phyloP scores from a whole-genome alignment of 2,113 vertebrate species.

The Brienomyrus brachyistius region DNA sequence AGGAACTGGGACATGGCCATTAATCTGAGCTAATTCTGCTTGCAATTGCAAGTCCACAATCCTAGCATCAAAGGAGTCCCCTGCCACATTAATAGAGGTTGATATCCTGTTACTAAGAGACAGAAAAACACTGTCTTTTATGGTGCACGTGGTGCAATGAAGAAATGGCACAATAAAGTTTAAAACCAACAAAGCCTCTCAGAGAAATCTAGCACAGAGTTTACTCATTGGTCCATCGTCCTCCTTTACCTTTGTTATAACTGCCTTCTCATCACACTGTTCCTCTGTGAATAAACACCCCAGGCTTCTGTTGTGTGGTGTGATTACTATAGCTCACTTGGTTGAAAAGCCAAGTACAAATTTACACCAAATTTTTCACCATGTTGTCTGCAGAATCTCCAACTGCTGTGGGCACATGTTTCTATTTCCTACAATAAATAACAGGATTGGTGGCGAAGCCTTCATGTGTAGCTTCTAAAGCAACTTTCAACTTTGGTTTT shows the following conservation, averaged over 20 bases:
- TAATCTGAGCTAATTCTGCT: constrained; percentile 58
- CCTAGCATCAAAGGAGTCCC: constrained; percentile 69
- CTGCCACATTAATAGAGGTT: constrained; percentile 73
- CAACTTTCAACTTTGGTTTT: not conserved
- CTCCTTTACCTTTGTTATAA: not conserved
- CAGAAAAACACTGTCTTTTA: not conserved
- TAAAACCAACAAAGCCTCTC: not conserved
- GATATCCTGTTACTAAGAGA: constrained; percentile 64
- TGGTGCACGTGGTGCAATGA: not conserved
- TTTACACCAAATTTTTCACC: not conserved
- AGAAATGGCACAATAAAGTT: not conserved
- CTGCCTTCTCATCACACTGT: not conserved
- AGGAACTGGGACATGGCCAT: constrained; percentile 40
- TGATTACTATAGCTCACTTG: not conserved
- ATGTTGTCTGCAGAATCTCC: not conserved
- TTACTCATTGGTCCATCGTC: not conserved
- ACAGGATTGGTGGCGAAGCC: not conserved
- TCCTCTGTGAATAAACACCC: not conserved
- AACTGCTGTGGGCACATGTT: not conserved
- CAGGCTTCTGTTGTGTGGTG: not conserved
- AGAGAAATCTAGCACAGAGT: not conserved
- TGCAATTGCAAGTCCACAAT: constrained; percentile 66
- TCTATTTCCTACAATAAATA: not conserved
- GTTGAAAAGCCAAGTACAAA: not conserved
- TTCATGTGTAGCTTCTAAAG: not conserved